phyloP scores from a whole-genome alignment of 64 coral and sea anemone species.

The Actinia equina region DNA sequence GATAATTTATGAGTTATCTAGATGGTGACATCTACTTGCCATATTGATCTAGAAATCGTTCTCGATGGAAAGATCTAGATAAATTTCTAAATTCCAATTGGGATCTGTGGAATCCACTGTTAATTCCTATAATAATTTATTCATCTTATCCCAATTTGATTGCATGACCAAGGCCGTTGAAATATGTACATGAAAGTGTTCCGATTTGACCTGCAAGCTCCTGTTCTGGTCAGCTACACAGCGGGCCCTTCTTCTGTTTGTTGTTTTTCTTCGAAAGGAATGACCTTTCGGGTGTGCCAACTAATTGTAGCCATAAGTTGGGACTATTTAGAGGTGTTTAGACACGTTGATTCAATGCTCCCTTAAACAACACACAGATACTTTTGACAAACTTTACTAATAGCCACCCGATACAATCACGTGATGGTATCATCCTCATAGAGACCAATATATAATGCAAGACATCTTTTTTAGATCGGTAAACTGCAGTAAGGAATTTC shows the following conservation, averaged over 20 bases:
- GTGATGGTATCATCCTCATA: no score
- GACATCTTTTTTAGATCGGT: background rate
- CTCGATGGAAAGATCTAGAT: background rate
- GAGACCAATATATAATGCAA: background rate
- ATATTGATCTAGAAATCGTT: background rate
- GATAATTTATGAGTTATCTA: background rate
- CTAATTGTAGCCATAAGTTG: conserved; percentile 28
- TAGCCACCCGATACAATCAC: background rate
- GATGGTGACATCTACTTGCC: background rate
- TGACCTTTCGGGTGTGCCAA: background rate
- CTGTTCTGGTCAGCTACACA: background rate
- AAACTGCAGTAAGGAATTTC: background rate
- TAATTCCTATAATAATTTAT: no score
- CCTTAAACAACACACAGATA: background rate
- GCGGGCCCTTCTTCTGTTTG: background rate
- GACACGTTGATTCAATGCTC: background rate
- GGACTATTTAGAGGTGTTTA: conserved; percentile 12
- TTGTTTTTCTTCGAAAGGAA: background rate
- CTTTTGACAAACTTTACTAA: background rate
- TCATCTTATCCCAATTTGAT: no score
- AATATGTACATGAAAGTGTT: background rate
- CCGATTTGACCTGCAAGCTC: background rate
- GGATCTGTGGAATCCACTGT: no score
- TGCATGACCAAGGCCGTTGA: background rate
- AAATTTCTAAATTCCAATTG: no score